Base-by-base conservation (phyloP, 2,113 vertebrate genomes). In the Trogon melanurus region DNA sequence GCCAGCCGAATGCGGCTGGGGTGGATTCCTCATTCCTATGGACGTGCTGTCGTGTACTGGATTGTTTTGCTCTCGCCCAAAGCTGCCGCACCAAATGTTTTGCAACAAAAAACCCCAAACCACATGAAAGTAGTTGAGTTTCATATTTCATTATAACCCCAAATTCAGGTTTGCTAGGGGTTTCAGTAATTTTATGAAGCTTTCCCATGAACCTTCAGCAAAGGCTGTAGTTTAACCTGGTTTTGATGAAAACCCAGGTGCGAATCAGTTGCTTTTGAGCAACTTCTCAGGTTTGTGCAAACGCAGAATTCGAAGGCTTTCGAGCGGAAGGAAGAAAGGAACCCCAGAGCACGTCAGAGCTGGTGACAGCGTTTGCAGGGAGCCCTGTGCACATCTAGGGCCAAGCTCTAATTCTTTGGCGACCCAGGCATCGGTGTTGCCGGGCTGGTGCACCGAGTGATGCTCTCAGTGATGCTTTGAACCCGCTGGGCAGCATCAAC, bases 71-170 rank as follows among this genome's bases (percentile, higher is more conserved):
- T 95, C 88, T 80, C 21, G 19, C 85, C 93, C 56, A 5, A 44
- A 84, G 91, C 93, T 60, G 91, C 90, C 18, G 2, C 73, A 3
- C 85, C 51, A 23, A 93, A 13, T 32, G 93, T 94, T 95, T 93
- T 95, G 93, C 95, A 96, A 93, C 48, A 84, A 73, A 82, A 92
- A 95, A 91, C 90, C 96, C 96, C 95, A 96, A 97, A 94, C 95
- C 96, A 97, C 96, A 96, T 97, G 93, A 96, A 96, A 97, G 95
- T 10, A 4, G 47, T 26, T 1, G 6, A 80, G 95, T 96, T 96
- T 96, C 94, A 1, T 10, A 5, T 96, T 86, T 93, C 91, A 79
- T 19, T 80, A 25, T 57, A 93, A 96, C 65, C 93, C 95, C 76
- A 23, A 93, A 91, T 74, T 90, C 93, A 91, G 72, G 95, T 95